Evolutionary conservation across 2,888 invertebrate species (phyloP).

Genomic region (Agrotis ipsilon): DNA sequence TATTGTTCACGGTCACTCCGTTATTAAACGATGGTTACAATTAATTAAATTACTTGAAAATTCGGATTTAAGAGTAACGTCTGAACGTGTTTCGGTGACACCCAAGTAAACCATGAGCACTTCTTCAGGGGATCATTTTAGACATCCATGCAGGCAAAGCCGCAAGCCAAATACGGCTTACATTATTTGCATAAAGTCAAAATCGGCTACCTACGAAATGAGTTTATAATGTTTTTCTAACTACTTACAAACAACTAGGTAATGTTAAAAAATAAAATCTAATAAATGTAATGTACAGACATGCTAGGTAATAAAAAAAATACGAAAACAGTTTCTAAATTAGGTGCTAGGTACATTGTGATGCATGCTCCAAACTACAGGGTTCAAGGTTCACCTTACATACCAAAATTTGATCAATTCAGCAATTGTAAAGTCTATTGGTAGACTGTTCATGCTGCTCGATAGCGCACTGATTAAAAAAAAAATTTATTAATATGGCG

Average conservation of each 20-base stretch:
- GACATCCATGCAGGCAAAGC: background rate
- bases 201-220: background rate
- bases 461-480: constrained; percentile 82
- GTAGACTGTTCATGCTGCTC: constrained; percentile 83
- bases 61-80: too few species aligned
- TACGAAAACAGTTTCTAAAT: constrained; percentile 30
- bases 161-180: background rate
- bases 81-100: background rate
- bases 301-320: constrained; percentile 33
- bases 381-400: constrained; percentile 66
- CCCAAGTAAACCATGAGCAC: background rate
- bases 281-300: constrained; percentile 8
- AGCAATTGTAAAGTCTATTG: constrained; percentile 83
- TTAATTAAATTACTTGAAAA: background rate
- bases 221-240: constrained; percentile 7
- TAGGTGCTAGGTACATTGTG: constrained; percentile 34
- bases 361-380: constrained; percentile 62
- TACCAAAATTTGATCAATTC: constrained; percentile 88
- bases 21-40: constrained; percentile 22
- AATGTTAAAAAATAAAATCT: background rate
- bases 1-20: constrained; percentile 20
- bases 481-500: constrained; percentile 50
- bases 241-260: constrained; percentile 8
- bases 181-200: background rate
- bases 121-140: background rate